These are phyloP conservation scores for Panthera tigris DNA, from an alignment of 2,113 vertebrate species.

Conservation along the genomic window DNA sequence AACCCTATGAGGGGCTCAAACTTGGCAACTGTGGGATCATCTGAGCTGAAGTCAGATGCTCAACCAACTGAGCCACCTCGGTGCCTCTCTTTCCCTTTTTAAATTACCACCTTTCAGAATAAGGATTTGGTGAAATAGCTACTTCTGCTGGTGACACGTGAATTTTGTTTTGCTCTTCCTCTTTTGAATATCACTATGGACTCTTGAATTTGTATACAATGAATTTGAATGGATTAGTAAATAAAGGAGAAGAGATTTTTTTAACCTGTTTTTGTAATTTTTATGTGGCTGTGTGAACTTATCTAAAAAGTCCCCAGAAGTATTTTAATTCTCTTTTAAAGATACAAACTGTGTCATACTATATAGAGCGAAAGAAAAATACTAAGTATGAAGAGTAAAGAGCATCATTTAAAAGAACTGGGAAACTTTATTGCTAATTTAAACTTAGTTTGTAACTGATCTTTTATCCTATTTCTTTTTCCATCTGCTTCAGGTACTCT, in stretches of 20 bases:
- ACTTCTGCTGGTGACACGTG: not conserved
- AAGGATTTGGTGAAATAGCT: not conserved
- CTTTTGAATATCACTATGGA: not conserved
- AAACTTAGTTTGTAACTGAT: not conserved
- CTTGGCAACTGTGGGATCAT: too few relatives aligned
- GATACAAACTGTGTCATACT: not conserved
- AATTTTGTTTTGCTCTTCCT: not conserved
- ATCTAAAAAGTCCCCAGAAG: not conserved
- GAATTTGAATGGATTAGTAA: not conserved
- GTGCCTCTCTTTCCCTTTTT: not conserved
- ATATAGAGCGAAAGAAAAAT: not conserved
- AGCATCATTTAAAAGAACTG: constrained; percentile 33
- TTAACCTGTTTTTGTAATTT: not conserved
- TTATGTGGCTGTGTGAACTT: not conserved
- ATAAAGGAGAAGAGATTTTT: not conserved
- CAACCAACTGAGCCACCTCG: too few relatives aligned
- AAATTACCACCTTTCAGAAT: not conserved
- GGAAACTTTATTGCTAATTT: not conserved
- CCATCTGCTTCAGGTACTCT: not conserved
- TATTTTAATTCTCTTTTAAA: constrained; percentile 33
- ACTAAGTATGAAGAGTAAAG: not conserved
- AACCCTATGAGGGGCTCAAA: too few relatives aligned
- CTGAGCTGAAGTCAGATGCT: too few relatives aligned
- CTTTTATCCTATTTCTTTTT: not conserved
- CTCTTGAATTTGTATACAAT: not conserved